Conservation (phyloP, 2,888 invertebrate genomes). For the Pseudoips prasinana region DNA sequence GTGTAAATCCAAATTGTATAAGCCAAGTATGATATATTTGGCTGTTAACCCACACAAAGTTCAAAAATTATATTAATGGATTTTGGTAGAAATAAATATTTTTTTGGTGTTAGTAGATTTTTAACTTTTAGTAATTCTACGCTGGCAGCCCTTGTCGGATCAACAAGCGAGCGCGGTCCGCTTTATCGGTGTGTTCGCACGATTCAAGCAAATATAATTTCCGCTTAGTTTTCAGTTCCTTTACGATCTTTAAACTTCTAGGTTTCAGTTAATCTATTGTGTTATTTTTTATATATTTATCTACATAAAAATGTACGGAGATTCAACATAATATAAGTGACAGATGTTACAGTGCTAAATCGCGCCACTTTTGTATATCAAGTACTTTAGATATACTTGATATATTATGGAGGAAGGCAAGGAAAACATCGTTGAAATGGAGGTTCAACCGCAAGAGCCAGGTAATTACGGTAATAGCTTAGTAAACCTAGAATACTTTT, state of each 20-base stretch:
- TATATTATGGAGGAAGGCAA: slow-evolving; percentile 55
- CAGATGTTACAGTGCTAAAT: slow-evolving; percentile 64
- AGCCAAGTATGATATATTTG: no score
- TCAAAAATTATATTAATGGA: no score
- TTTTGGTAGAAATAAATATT: no score
- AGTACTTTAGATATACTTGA: slow-evolving; percentile 33
- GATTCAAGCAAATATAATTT: slow-evolving; percentile 20
- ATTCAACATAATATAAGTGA: slow-evolving; percentile 49
- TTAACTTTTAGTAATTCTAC: no score
- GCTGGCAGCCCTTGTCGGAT: slow-evolving; percentile 60
- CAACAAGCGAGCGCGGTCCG: slow-evolving; percentile 61
- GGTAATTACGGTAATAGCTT: slow-evolving; percentile 43
- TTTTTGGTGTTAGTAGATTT: no score
- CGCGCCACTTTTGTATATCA: slow-evolving; percentile 59
- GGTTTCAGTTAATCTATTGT: slow-evolving; percentile 14
- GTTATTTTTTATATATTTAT: slow-evolving; percentile 16
- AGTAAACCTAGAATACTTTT: slow-evolving; percentile 21
- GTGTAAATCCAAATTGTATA: no score
- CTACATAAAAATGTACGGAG: slow-evolving; percentile 46
- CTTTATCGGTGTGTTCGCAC: slow-evolving; percentile 32
- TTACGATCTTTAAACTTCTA: slow-evolving; percentile 12
- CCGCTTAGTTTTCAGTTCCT: slow-evolving; percentile 15
- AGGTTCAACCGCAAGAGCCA: slow-evolving; percentile 40
- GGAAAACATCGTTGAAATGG: slow-evolving; percentile 40
- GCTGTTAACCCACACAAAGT: no score